Base-by-base conservation (phyloP, 1,140 invertebrate genomes). In the Linepithema humile region DNA sequence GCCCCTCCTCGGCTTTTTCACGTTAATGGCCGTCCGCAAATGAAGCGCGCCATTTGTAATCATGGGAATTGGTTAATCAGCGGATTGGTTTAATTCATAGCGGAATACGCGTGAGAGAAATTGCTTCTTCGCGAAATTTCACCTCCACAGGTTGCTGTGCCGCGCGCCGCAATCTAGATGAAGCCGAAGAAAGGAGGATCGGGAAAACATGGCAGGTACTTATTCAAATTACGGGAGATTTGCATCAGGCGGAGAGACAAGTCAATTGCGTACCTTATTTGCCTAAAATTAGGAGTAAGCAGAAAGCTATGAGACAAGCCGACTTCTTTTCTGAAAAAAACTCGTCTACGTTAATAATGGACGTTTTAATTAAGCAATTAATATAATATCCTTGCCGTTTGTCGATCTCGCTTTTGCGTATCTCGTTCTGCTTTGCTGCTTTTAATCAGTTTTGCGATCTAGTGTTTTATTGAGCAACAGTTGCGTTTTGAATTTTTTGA, bases 21-120 rank as follows among this genome's bases (percentile, higher is more conserved):
- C 74, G 12, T 38, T 77, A 77, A 77, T 65, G 60, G 32, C 59
- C 20, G 32, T 53, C 15, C 43, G 32, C 20, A 53, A 48, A 65
- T 77, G 40, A 77, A 65, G 43, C 32, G 32, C 43, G 26, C 12
- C 40, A 43, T 23, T 65, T 38, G 60, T 77, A 77, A 77, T 77
- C 29, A 77, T 50, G 59, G 59, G 1, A 45, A 77, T 77, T 77
- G 60, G 32, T 77, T 77, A 48, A 65, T 65, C 43, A 26, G 45
- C 65, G 53, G 45, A 77, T 77, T 77, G 43, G 40, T 50, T 65
- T 38, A 53, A 26, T 40, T 65, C 57, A 62, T 60, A 43, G 0
- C 12, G 17, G 29, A 35, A 5, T 26, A 38, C 12, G 10, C 17
- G 45, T 3, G 43, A 15, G n/a, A 60, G 17, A 60, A 32, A 29